phyloP scores from a whole-genome alignment of 2,888 invertebrate species.

The Tuberolachnus salignus region DNA sequence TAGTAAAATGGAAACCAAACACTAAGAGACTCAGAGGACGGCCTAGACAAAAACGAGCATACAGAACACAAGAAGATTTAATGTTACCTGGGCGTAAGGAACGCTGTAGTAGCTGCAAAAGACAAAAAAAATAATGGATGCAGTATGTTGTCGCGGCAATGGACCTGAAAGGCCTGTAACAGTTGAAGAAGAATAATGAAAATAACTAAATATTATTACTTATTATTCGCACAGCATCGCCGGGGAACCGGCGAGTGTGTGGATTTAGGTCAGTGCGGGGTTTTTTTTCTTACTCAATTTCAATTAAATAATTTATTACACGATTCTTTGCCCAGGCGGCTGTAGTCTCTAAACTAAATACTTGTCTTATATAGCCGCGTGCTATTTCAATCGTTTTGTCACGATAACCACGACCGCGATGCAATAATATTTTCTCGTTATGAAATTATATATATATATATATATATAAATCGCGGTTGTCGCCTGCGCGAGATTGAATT shows the following conservation, averaged over 20 bases:
- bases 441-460: constrained; percentile 12
- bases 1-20: too few relatives aligned
- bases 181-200: not conserved
- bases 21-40: too few relatives aligned
- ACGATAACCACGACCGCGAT: constrained; percentile 35
- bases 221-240: not conserved
- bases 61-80: too few relatives aligned
- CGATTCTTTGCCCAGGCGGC: not conserved
- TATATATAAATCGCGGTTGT: constrained; percentile 9
- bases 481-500: constrained; percentile 23
- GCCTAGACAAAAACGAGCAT: too few relatives aligned
- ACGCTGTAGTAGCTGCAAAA: too few relatives aligned
- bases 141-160: too few relatives aligned
- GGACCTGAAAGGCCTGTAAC: too few relatives aligned
- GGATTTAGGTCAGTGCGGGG: not conserved
- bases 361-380: not conserved
- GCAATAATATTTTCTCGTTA: constrained; percentile 37
- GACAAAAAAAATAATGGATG: too few relatives aligned
- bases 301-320: not conserved
- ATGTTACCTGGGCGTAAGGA: too few relatives aligned
- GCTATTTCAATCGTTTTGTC: constrained; percentile 34
- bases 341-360: not conserved
- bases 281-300: constrained; percentile 1
- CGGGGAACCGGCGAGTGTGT: too few relatives aligned
- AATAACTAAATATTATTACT: not conserved